Evolutionary conservation across 1,140 invertebrate species (phyloP), one percentile per base, ranked within the genome.

Genomic region (Drosophila funebris): DNA sequence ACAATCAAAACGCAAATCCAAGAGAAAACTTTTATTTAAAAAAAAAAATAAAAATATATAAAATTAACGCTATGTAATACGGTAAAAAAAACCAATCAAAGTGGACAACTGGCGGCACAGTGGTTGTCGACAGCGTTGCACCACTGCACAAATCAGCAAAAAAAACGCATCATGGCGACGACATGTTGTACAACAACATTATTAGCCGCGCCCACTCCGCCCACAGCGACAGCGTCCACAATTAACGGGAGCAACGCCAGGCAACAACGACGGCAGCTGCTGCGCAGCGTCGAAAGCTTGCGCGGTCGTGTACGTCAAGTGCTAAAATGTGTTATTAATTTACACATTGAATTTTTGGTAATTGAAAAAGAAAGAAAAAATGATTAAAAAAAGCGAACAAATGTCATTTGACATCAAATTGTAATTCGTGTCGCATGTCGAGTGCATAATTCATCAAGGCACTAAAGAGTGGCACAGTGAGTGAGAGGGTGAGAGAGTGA

Each of bases 311-410:
- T 90, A 53, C 85, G 73, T 74, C 84, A 91, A 90, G 80, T 91
- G 78, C 73, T 91, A 48, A 88, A 90, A 78, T 91, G 90, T 91
- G 90, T 91, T 70, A 91, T 91, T 79, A 91, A 91, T 90, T 90
- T 91, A 71, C 90, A 91, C 75, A 91, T 91, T 66, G 90, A 91
- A 64, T 88, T 91, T 90, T 85, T 91, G 88, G 90, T 91, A 91
- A 90, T 79, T 75, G 66, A 76, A 29, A 44, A 50, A 14, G 27
- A 8, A 16, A 8, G 14, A 41, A 67, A 50, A 54, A 66, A 22
- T 20, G 9, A 22, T 18, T 16, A n/a, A 53, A 41, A 5, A 24
- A 56, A 56, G 27, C 39, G 36, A 39, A 48, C 14, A 46, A 70
- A 62, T 52, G 44, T 37, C 43, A 57, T 58, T 69, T 60, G 63